Base-by-base conservation (phyloP, 2,113 vertebrate genomes). In the Condylura cristata region DNA sequence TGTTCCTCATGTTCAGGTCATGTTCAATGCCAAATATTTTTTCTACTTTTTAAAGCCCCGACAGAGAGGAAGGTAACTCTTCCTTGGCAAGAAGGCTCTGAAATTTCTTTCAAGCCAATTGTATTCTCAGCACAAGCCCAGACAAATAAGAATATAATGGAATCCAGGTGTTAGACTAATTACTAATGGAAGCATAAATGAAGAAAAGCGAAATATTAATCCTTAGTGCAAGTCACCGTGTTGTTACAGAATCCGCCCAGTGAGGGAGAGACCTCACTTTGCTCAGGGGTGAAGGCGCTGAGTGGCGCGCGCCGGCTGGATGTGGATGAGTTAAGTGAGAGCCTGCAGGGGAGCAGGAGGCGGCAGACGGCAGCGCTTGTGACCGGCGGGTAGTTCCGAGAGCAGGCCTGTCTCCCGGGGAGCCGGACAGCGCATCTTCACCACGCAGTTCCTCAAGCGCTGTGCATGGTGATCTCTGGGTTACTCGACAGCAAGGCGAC, bases 401-500 rank as follows among this genome's bases (percentile, higher is more conserved):
- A 97, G 96, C 98, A 98, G 93, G 98, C 97, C 95, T 97, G 97
- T 96, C 97, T 98, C 96, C 51, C 70, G 70, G 97, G 85, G 96
- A 98, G 87, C 96, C 93, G 97, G 93, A 98, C 94, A 97, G 97
- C 97, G 97, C 98, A 98, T 96, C 97, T 98, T 96, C 95, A 96
- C 95, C 96, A 96, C 71, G 96, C 97, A 98, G 96, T 98, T 98
- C 97, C 0, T 2, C 91, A 56, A 89, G 97, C 94, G 96, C 96
- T 97, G 95, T 97, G 98, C 98, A 98, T 94, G 96, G 96, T 97
- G 96, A 98, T 98, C 97, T 97, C 89, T 90, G 92, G 97, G 97
- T 98, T 98, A 98, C 98, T 97, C 97, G 98, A 98, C 98, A 98
- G 97, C 92, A 98, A 98, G 97, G 94, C 98, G 98, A 98, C 97